These are phyloP conservation scores for Alouatta palliata DNA, from an alignment of 2,113 vertebrate genomes.

Conservation along the genomic window DNA sequence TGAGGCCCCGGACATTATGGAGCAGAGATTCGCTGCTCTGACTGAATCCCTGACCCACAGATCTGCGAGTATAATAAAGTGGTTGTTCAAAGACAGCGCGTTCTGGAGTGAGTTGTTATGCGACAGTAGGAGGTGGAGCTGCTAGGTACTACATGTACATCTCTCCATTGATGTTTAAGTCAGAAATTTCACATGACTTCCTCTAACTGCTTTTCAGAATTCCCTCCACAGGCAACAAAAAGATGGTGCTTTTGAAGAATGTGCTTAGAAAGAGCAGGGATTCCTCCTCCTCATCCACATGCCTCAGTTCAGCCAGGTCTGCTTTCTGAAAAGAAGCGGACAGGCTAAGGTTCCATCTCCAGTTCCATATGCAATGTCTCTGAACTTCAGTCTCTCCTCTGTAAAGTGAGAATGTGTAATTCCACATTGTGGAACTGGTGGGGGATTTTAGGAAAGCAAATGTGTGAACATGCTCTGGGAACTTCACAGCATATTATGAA, in stretches of 20 bases:
- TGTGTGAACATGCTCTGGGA: background rate
- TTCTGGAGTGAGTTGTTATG: background rate
- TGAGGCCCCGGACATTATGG: background rate
- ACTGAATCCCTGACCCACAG: background rate
- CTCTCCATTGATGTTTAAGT: background rate
- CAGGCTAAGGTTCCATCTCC: background rate
- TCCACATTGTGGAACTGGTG: background rate
- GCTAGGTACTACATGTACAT: background rate
- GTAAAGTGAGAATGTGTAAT: background rate
- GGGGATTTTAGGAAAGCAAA: background rate
- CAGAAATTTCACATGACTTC: background rate
- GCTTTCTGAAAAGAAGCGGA: background rate
- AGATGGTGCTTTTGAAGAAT: background rate
- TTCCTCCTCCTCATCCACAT: background rate
- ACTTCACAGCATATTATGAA: background rate
- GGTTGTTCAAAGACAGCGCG: background rate
- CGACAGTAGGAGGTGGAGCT: background rate
- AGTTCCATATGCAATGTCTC: background rate
- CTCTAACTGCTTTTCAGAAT: background rate
- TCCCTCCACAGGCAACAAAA: background rate
- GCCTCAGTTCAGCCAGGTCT: background rate
- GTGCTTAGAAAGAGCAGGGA: background rate
- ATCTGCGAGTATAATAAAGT: background rate
- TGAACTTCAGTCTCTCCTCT: background rate
- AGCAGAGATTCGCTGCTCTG: background rate